These are phyloP conservation scores for Elgaria multicarinata DNA, from an alignment of 2,113 vertebrate species.

Conservation along the genomic window DNA sequence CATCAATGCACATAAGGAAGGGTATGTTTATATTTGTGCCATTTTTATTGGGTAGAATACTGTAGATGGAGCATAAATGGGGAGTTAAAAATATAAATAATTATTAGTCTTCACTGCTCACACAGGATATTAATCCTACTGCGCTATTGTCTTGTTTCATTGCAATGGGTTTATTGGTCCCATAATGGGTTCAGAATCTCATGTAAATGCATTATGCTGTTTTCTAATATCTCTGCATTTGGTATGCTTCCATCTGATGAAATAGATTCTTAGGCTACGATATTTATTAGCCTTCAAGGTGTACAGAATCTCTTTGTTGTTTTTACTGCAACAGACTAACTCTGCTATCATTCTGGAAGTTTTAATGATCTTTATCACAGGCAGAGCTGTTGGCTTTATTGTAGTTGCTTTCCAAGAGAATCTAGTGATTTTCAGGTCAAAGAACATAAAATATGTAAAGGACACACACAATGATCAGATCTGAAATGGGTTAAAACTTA, in stretches of 20 bases:
- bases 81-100: too few relatives aligned
- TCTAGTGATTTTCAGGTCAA: neutral
- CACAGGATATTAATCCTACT: neutral
- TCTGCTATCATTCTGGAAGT: neutral
- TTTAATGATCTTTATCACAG: neutral
- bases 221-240: neutral
- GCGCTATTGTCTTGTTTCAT: neutral
- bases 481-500: neutral
- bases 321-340: neutral
- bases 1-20: neutral
- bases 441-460: conserved; percentile 18
- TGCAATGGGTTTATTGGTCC: neutral
- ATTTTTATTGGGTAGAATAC: neutral
- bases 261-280: neutral
- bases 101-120: neutral
- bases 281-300: neutral
- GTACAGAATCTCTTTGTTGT: too few relatives aligned
- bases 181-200: neutral
- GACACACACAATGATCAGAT: neutral
- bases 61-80: neutral
- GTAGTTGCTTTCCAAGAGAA: neutral
- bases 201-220: neutral
- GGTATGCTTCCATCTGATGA: neutral
- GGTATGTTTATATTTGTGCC: neutral
- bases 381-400: neutral